Percentiles rank a stretch among this genome's conserved stretches.
These are phyloP conservation scores for Darwinula stevensoni DNA, from an alignment of 2,888 invertebrate species.

Conservation along the genomic window DNA sequence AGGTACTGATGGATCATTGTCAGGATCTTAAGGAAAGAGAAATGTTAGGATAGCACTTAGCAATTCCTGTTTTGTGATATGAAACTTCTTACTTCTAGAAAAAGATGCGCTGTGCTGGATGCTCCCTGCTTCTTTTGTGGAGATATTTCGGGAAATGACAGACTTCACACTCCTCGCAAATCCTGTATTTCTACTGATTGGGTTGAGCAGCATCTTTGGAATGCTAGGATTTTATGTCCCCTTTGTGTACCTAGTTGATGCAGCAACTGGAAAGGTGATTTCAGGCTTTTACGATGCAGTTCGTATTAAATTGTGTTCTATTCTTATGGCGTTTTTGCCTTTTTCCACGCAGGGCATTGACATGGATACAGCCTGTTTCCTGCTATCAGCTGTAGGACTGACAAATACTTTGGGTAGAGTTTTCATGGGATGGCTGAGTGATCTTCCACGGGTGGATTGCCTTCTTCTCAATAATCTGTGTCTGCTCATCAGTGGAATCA, in stretches of 20 bases:
- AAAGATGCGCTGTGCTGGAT: too few species aligned
- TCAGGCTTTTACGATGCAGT: too few species aligned
- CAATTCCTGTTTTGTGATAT: too few species aligned
- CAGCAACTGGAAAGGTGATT: constrained; percentile 36
- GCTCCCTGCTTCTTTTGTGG: too few species aligned
- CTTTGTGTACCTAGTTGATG: constrained; percentile 72
- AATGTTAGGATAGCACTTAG: too few species aligned
- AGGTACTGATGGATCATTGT: too few species aligned
- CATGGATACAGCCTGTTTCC: constrained; percentile 16
- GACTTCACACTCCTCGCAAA: constrained; percentile 61
- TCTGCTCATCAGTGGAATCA: constrained; percentile 57
- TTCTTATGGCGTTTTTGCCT: too few species aligned
- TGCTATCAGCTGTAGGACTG: constrained; percentile 25
- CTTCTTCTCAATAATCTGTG: constrained; percentile 76
- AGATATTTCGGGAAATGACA: too few species aligned
- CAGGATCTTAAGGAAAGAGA: too few species aligned
- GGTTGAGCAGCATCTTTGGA: constrained; percentile 77
- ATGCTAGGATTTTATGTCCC: constrained; percentile 94
- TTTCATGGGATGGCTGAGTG: constrained; percentile 55
- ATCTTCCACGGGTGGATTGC: constrained; percentile 48
- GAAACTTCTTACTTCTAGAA: too few species aligned
- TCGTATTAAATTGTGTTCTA: too few species aligned
- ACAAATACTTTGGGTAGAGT: constrained; percentile 82
- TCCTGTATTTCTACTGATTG: constrained; percentile 68
- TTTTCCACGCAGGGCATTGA: constrained; percentile 48